Percentiles rank a stretch among this genome's conserved stretches.
Evolutionary conservation across 2,797 vertebrate genomes (phyloP).

Genomic region (Australoheros facetus): DNA sequence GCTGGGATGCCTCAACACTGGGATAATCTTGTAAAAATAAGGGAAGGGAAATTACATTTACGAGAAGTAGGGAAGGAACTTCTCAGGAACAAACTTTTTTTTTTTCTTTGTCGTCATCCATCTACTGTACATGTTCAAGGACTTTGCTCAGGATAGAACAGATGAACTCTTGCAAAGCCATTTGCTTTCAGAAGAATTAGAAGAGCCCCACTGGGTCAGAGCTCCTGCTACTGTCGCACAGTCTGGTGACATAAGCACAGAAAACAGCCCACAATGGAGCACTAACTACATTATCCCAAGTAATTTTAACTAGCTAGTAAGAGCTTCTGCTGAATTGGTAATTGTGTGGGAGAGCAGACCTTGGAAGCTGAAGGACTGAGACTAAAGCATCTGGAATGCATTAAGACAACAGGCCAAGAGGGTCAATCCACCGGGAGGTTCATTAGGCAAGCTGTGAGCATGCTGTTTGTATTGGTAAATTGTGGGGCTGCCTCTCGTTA

Average conservation of each 20-base stretch:
- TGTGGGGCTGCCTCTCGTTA: slow-evolving; percentile 59
- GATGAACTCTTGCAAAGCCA: slow-evolving; percentile 33
- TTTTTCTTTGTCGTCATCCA: slow-evolving; percentile 25
- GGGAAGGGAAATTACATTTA: neutral
- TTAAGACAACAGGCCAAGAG: slow-evolving; percentile 65
- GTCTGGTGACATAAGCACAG: slow-evolving; percentile 46
- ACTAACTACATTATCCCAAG: slow-evolving; percentile 54
- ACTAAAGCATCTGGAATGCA: slow-evolving; percentile 70
- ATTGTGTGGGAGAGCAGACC: slow-evolving; percentile 52
- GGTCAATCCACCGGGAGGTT: slow-evolving; percentile 59
- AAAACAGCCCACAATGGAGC: slow-evolving; percentile 46
- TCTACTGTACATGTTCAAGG: slow-evolving; percentile 27
- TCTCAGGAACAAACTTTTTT: slow-evolving; percentile 1
- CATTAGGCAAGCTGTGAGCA: slow-evolving; percentile 60
- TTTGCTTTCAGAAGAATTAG: slow-evolving; percentile 51
- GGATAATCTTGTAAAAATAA: neutral
- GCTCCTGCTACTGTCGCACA: slow-evolving; percentile 23
- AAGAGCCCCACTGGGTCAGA: slow-evolving; percentile 31
- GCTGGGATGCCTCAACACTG: neutral
- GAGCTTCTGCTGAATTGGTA: slow-evolving; percentile 53
- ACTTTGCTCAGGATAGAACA: slow-evolving; percentile 20
- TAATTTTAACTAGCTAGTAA: slow-evolving; percentile 52
- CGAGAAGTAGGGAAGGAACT: neutral
- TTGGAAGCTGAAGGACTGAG: slow-evolving; percentile 55
- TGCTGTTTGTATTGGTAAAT: slow-evolving; percentile 67